Evolutionary conservation across 2,888 invertebrate genomes (phyloP).

Genomic region (Toxonevra muliebris): DNA sequence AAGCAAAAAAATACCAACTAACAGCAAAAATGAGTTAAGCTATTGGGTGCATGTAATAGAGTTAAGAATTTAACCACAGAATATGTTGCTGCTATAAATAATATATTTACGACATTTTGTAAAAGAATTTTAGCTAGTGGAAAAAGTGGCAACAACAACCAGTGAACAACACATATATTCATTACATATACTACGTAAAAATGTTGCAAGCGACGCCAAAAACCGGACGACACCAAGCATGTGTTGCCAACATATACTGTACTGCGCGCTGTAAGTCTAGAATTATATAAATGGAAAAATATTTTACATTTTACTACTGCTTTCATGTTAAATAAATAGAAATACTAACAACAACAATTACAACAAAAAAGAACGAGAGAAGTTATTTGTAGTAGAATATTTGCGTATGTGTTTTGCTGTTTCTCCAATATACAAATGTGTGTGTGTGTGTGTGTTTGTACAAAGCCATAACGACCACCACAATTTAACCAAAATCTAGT

Average conservation of each 20-base stretch:
- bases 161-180: background rate
- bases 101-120: constrained; percentile 3
- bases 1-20: background rate
- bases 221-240: background rate
- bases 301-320: too few relatives aligned
- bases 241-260: background rate
- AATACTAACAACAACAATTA: too few relatives aligned
- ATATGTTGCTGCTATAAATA: background rate
- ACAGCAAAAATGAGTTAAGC: background rate
- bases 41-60: background rate
- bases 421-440: too few relatives aligned
- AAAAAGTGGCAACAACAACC: background rate
- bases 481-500: too few relatives aligned
- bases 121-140: background rate
- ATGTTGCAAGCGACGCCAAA: background rate
- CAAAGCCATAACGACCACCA: too few relatives aligned
- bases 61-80: background rate
- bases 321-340: too few relatives aligned
- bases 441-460: too few relatives aligned
- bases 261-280: background rate
- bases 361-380: too few relatives aligned
- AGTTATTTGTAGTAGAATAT: too few relatives aligned
- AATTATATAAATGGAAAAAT: background rate
- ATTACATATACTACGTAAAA: background rate
- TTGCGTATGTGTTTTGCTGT: too few relatives aligned